These are phyloP conservation scores for Otocyon megalotis DNA, from an alignment of 2,113 vertebrate genomes.

Conservation along the genomic window DNA sequence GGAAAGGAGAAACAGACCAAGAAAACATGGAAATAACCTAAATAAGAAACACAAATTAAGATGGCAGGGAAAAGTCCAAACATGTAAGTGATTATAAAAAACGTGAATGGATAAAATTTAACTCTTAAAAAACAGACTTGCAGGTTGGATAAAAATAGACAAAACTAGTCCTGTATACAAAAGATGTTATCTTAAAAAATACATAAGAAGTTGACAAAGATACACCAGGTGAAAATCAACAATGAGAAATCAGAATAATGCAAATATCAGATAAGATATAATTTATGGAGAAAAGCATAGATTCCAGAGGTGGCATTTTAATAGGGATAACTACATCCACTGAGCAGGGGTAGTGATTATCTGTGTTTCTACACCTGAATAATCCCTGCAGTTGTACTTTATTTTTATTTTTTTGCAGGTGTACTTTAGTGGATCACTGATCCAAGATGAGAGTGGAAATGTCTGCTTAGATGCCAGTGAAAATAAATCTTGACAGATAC, in stretches of 20 bases:
- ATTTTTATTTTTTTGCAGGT: neutral
- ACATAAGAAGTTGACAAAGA: neutral
- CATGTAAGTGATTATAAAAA: neutral
- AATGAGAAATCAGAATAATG: neutral
- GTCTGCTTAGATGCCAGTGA: neutral
- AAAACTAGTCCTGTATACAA: neutral
- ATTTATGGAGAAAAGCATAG: neutral
- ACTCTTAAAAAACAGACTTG: neutral
- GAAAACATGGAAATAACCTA: neutral
- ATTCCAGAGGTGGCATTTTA: neutral
- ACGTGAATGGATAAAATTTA: conserved; percentile 12
- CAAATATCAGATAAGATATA: neutral
- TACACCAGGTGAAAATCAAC: neutral
- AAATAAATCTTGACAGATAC: neutral
- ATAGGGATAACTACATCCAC: neutral
- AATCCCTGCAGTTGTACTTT: neutral
- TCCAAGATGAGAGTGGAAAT: neutral
- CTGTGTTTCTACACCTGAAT: neutral
- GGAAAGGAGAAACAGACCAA: neutral
- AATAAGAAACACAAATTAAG: neutral
- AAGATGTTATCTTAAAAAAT: neutral
- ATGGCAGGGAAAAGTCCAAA: neutral
- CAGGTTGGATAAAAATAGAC: neutral
- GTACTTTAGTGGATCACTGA: neutral
- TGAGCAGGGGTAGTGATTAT: neutral